Evolutionary conservation across 2,797 vertebrate species (phyloP).

Genomic region (Hylomyscus alleni): DNA sequence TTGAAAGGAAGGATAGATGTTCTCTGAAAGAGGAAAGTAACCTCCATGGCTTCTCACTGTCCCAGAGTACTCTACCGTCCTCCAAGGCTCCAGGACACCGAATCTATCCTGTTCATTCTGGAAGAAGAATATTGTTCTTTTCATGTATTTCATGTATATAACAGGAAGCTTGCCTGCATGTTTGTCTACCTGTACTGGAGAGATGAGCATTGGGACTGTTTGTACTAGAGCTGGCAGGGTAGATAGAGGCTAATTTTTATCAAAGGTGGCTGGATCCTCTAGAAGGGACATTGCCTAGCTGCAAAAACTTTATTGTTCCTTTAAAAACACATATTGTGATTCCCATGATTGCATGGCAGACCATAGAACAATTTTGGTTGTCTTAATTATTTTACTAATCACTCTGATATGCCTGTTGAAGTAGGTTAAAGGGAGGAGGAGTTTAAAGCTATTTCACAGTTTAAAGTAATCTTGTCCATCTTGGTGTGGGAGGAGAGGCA

Average conservation of each 20-base stretch:
- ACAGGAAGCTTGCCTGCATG: not conserved
- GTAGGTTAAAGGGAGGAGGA: not conserved
- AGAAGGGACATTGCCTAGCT: not conserved
- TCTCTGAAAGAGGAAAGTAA: not conserved
- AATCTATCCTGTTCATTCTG: not conserved
- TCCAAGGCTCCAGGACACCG: not conserved
- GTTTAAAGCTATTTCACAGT: not conserved
- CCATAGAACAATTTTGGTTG: not conserved
- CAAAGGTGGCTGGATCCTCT: not conserved
- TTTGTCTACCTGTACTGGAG: not conserved
- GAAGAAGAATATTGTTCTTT: not conserved
- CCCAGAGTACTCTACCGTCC: not conserved
- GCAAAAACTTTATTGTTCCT: constrained; percentile 1
- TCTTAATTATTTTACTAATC: not conserved
- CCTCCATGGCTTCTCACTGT: not conserved
- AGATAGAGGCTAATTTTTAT: not conserved
- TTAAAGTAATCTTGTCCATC: not conserved
- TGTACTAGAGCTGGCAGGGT: not conserved
- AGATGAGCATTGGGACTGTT: not conserved
- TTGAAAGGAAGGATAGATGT: not conserved
- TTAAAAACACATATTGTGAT: constrained; percentile 8
- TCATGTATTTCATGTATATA: not conserved
- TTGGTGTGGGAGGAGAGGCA: not conserved
- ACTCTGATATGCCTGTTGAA: not conserved
- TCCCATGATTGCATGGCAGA: not conserved